phyloP scores from a whole-genome alignment of 1,140 invertebrate species.

The Meloidogyne floridensis region DNA sequence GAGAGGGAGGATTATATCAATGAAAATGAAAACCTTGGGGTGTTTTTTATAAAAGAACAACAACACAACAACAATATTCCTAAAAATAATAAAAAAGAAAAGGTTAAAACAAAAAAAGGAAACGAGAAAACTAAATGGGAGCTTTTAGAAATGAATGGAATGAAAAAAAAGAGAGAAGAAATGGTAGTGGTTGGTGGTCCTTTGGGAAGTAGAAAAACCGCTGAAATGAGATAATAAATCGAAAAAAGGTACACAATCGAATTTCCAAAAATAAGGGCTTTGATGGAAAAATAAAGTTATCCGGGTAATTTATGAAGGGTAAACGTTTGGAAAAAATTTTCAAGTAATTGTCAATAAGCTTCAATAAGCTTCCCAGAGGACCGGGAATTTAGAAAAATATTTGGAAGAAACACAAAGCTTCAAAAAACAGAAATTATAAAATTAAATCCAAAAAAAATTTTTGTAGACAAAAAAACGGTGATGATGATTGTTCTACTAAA shows the following conservation, averaged over 20 bases:
- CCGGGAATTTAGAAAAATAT: no score
- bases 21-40: not conserved
- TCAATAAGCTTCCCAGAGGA: not conserved
- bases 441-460: no score
- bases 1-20: not conserved
- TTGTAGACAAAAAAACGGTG: no score
- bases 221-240: not conserved
- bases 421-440: no score
- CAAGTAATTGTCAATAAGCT: not conserved
- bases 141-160: not conserved
- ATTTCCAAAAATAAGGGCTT: not conserved
- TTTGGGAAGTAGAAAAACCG: not conserved
- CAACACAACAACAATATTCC: not conserved
- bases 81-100: constrained; percentile 1
- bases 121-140: constrained; percentile 3
- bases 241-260: not conserved
- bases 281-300: not conserved
- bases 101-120: not conserved
- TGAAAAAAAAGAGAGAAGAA: not conserved
- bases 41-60: not conserved
- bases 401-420: no score
- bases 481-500: no score
- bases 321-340: no score
- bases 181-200: not conserved
- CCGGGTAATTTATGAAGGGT: not conserved